Evolutionary conservation across 2,888 invertebrate genomes (phyloP), one percentile per base, ranked within the genome.

Genomic region (Punctoribates punctum): DNA sequence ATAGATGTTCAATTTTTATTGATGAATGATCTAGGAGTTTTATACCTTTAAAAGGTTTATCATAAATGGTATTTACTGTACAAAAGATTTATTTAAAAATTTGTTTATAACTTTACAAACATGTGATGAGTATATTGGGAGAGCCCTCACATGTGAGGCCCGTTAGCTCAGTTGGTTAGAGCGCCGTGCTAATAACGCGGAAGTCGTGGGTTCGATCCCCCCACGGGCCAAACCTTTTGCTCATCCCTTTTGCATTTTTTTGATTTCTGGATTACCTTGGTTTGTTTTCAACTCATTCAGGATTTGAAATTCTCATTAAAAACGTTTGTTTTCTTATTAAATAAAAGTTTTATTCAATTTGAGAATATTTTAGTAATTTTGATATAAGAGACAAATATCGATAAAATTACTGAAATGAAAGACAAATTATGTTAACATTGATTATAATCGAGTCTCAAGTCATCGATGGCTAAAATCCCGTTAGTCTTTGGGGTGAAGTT

Each of bases 131-230:
- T 6, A 34, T n/a, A 51, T 51, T 51, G 51, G 3, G 6, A 2
- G 5, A 4, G 8, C 60, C 23, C 60, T 29, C 3, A 46, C 57
- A 57, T 51, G 20, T 15, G 3, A 17, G 73, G 54, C 73, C 73
- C 54, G 73, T 57, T 73, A 73, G 73, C 73, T 73, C 73, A 73
- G 73, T 73, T 57, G 73, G 73, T 73, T 73, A 73, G 73, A 73
- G 73, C 73, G 73, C 57, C 73, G 73, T 73, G 73, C 73, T 73
- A 73, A 73, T 73, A 73, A 73, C 73, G 73, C 73, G 73, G 57
- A 73, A 57, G 73, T 73, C 73, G 57, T 54, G 54, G 73, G 73
- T 73, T 73, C 73, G 73, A 73, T 57, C 73, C 73, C 73, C 54
- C 57, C 57, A 57, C 57, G 51, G 73, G 73, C 54, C 73, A 73